Evolutionary conservation across 2,113 vertebrate species (phyloP).

Genomic region (Malaclemys terrapin): DNA sequence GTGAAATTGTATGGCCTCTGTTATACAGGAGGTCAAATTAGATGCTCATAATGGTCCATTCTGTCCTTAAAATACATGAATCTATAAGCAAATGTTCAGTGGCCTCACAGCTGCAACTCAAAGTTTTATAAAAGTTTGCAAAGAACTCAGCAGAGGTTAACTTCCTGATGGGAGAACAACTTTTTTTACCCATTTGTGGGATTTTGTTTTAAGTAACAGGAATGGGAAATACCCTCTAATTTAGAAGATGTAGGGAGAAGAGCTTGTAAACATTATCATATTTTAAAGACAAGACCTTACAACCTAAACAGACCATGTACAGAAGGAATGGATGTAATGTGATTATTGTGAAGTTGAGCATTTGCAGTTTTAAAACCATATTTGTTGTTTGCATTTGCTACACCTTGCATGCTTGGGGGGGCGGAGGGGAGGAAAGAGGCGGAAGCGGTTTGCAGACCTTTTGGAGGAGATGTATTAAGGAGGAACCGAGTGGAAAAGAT

Average conservation of each 20-base stretch:
- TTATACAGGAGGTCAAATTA: no score
- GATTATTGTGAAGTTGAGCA: background rate
- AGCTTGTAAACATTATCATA: background rate
- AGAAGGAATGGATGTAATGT: background rate
- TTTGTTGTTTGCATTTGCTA: background rate
- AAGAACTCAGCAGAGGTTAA: background rate
- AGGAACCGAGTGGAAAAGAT: background rate
- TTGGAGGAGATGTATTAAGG: background rate
- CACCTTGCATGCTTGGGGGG: fast-evolving
- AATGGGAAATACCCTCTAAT: background rate
- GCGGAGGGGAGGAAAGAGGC: background rate
- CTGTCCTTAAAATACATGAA: no score
- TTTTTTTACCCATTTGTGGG: no score
- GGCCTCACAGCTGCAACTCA: background rate
- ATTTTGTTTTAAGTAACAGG: background rate
- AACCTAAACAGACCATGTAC: background rate
- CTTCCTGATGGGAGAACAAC: background rate
- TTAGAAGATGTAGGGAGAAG: background rate
- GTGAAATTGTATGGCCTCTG: no score
- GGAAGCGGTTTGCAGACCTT: background rate
- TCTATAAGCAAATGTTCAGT: background rate
- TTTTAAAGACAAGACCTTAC: background rate
- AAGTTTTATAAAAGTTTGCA: background rate
- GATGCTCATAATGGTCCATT: no score
- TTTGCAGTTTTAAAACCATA: background rate